These are phyloP conservation scores for Drosophila sturtevanti DNA, from an alignment of 1,140 invertebrate genomes.

Conservation along the genomic window DNA sequence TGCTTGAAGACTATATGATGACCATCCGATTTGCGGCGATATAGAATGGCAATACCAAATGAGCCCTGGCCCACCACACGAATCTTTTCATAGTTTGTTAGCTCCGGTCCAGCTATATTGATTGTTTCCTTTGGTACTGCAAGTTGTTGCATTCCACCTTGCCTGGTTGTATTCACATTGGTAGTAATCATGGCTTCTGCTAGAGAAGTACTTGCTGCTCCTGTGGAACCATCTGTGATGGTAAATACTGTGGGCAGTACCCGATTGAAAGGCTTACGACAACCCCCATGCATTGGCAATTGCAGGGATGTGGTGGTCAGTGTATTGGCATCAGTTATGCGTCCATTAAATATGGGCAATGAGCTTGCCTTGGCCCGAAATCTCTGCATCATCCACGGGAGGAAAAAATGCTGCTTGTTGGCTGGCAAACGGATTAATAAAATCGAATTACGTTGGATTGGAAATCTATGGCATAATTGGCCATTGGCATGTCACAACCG, in stretches of 20 bases:
- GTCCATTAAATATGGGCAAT: conserved; percentile 75
- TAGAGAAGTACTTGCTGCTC: conserved; percentile 54
- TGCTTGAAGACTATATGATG: conserved; percentile 90
- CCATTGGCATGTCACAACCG: conserved; percentile 18
- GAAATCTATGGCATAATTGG: conserved; percentile 40
- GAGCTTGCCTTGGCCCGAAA: conserved; percentile 72
- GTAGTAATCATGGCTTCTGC: conserved; percentile 58
- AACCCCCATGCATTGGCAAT: conserved; percentile 31
- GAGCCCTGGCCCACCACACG: conserved; percentile 84
- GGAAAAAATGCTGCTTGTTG: background rate
- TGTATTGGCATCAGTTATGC: conserved; percentile 70
- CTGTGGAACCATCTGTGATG: conserved; percentile 62
- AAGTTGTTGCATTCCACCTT: conserved; percentile 45
- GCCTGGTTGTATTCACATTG: conserved; percentile 25
- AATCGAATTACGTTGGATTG: conserved; percentile 26
- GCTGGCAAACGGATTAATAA: conserved; percentile 11
- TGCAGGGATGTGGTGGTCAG: conserved; percentile 64
- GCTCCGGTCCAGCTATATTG: conserved; percentile 53
- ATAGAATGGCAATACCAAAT: conserved; percentile 90
- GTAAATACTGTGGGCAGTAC: conserved; percentile 64
- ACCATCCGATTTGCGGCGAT: conserved; percentile 86
- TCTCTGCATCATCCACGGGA: conserved; percentile 72
- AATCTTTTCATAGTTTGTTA: conserved; percentile 77
- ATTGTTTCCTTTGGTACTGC: conserved; percentile 45
- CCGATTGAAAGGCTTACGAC: conserved; percentile 14